Conservation (phyloP, 2,113 vertebrate species). For the Anser brachyrhynchus region DNA sequence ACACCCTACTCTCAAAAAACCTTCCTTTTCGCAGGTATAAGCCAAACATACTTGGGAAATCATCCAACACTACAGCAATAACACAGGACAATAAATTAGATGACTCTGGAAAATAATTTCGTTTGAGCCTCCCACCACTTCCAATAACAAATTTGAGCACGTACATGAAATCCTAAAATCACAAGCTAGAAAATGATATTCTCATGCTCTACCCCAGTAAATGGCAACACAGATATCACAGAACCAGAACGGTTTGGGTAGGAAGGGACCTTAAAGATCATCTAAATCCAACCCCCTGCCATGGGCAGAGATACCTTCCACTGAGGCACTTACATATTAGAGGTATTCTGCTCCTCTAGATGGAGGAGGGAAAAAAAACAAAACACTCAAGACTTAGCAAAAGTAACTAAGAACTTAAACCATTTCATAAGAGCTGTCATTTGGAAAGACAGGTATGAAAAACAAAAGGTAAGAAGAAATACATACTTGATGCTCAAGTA, state of each 20-base stretch:
- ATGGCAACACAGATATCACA: accelerated
- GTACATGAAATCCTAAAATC: not conserved
- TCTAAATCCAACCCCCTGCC: too few relatives aligned
- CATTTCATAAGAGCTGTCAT: not conserved
- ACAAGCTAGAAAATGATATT: not conserved
- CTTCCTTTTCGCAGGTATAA: not conserved
- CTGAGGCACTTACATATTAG: too few relatives aligned
- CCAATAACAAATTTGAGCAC: not conserved
- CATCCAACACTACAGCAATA: not conserved
- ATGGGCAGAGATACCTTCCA: too few relatives aligned
- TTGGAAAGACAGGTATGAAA: not conserved
- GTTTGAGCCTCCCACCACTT: not conserved
- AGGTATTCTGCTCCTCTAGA: not conserved
- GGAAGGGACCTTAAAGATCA: too few relatives aligned
- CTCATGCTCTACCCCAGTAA: not conserved
- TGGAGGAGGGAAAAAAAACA: too few relatives aligned
- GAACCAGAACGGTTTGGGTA: too few relatives aligned
- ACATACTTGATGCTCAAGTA: too few relatives aligned
- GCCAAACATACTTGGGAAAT: not conserved
- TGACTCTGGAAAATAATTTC: not conserved
- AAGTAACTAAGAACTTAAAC: not conserved
- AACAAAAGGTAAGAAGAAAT: too few relatives aligned
- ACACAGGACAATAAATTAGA: not conserved
- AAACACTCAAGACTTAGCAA: not conserved
- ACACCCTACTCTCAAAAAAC: not conserved